A percentile compares a stretch with the other conserved stretches of the same genome.
Evolutionary conservation across 2,888 invertebrate genomes (phyloP).

Genomic region (Hyles lineata): DNA sequence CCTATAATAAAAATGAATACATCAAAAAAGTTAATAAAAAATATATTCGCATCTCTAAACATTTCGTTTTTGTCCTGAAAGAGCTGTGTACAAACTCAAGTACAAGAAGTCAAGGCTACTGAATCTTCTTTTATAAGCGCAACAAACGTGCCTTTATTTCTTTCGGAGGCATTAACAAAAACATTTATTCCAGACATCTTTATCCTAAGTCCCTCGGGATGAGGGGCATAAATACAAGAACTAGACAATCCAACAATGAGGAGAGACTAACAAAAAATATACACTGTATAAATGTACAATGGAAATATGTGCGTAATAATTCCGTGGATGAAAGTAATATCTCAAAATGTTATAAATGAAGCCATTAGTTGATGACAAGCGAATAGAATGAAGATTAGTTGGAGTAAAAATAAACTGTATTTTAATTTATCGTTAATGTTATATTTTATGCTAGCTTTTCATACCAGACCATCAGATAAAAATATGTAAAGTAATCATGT

Average conservation of each 20-base stretch:
- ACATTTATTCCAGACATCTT: slow-evolving; percentile 18
- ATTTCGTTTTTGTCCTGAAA: not conserved
- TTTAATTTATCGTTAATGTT: not conserved
- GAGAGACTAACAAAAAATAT: slow-evolving; percentile 17
- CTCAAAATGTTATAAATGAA: not conserved
- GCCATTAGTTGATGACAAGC: slow-evolving; percentile 12
- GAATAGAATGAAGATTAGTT: slow-evolving; percentile 4
- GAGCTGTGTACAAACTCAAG: not conserved
- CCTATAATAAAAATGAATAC: too few species aligned
- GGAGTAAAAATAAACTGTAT: not conserved
- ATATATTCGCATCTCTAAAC: not conserved
- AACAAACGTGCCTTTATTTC: slow-evolving; percentile 14
- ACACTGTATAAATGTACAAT: not conserved
- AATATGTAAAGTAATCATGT: not conserved
- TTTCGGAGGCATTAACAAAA: slow-evolving; percentile 8
- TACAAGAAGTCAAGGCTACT: slow-evolving; percentile 5
- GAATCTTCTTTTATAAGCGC: slow-evolving; percentile 13
- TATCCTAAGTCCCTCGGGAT: slow-evolving; percentile 8
- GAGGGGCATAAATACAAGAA: slow-evolving; percentile 20
- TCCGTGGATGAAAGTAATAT: not conserved
- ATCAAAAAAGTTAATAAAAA: not conserved
- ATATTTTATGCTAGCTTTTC: not conserved
- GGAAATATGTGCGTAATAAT: slow-evolving; percentile 6
- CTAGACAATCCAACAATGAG: slow-evolving; percentile 11
- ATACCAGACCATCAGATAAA: not conserved